Conservation (phyloP, 2,797 vertebrate genomes). For the Enteromius fasciolatus region DNA sequence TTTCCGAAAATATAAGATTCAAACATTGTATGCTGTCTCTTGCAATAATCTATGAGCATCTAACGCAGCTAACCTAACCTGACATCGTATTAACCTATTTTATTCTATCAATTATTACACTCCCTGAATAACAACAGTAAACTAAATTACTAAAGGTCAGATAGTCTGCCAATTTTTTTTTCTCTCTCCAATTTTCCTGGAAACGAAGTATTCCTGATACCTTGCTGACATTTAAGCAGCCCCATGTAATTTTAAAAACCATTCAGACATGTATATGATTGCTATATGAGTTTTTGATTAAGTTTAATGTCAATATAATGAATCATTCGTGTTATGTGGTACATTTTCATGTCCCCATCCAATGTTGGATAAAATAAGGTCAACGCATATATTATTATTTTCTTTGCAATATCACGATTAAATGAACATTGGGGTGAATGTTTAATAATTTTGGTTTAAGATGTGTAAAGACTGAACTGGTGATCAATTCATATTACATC, state of each 20-base stretch:
- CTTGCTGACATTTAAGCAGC: conserved; percentile 27
- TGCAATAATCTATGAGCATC: too few relatives aligned
- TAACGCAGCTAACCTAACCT: not conserved
- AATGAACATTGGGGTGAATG: not conserved
- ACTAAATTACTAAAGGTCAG: conserved; percentile 1
- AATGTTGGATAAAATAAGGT: not conserved
- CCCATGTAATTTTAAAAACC: conserved; percentile 2
- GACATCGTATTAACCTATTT: conserved; percentile 16
- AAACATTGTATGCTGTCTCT: not conserved
- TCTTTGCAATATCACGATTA: not conserved
- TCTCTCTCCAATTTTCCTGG: not conserved
- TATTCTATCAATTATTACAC: not conserved
- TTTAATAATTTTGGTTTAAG: not conserved
- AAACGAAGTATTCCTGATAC: conserved; percentile 14
- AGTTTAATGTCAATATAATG: conserved; percentile 15
- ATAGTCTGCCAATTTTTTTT: not conserved
- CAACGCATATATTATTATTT: not conserved
- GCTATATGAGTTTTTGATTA: conserved; percentile 1
- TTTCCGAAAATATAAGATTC: not conserved
- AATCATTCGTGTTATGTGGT: not conserved
- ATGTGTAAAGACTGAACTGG: too few relatives aligned
- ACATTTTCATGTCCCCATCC: not conserved
- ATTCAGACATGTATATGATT: not conserved
- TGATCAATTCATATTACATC: not conserved
- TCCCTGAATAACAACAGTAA: not conserved